Base-by-base conservation (phyloP, 2,113 vertebrate genomes). In the Colaptes auratus region DNA sequence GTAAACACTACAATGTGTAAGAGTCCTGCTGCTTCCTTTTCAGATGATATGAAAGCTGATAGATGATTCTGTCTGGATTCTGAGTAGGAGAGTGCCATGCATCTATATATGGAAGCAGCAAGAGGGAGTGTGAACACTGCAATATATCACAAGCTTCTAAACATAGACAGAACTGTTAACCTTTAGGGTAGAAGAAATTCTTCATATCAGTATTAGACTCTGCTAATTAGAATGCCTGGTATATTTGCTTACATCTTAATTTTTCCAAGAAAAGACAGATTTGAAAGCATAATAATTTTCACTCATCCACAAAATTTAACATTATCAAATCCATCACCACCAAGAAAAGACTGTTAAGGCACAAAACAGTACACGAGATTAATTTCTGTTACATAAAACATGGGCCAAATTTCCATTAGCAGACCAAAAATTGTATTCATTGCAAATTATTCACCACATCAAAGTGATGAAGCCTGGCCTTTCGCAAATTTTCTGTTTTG, bases 311-410 rank as follows among this genome's bases (percentile, higher is more conserved):
- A 44, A 63, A 80, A 86, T 58, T 76, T 73, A 58, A 66, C 82
- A 46, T 35, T 0, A 70, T 55, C 1, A 8, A 27, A 50, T 66
- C 31, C 7, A 42, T 8, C 16, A 36, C 17, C 30, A 42, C 13
- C 28, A 75, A 52, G 50, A 73, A 48, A 59, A 16, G 12, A 25
- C 9, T 60, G n/a, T 31, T 88, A 58, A 61, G 91, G 28, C 7
- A 63, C 6, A 4, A 15, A 66, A 42, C 2, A 5, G 30, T n/a
- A 30, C 12, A 42, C 31, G 4, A 75, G 15, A 27, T 52, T 52
- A 52, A 60, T 60, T 59, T n/a, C 31, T 31, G 28, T 59, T 59
- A 52, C 15, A 30, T 20, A 73, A 67, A 92, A 81, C 16, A 55
- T 7, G 52, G 25, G 11, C 2, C 6, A 69, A 72, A 64, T 46